Conservation (phyloP, 1,140 invertebrate species). For the Drosophila sechellia region DNA sequence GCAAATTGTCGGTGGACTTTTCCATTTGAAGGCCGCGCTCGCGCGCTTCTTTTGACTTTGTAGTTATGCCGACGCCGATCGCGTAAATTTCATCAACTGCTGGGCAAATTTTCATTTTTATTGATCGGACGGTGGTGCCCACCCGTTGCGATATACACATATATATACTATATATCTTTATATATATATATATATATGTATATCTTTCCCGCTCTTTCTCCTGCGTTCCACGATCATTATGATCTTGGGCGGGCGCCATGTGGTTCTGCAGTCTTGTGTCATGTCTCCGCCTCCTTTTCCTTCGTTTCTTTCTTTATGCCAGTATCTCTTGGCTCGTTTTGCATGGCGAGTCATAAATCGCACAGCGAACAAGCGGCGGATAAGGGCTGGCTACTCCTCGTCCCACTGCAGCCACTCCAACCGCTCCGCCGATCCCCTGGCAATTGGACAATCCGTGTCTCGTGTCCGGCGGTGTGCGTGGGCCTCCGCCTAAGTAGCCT, state of each 20-base stretch:
- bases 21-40: conserved; percentile 40
- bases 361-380: conserved; percentile 63
- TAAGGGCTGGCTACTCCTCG: conserved; percentile 58
- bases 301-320: neutral
- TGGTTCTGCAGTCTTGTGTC: conserved; percentile 43
- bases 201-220: neutral
- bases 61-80: conserved; percentile 74
- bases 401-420: neutral
- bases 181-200: conserved; percentile 6
- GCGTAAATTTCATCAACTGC: conserved; percentile 83
- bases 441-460: conserved; percentile 22
- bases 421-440: neutral
- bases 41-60: conserved; percentile 58
- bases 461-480: conserved; percentile 38
- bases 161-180: too few relatives aligned
- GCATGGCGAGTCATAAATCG: conserved; percentile 81
- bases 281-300: conserved; percentile 12
- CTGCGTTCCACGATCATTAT: conserved; percentile 17
- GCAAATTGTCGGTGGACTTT: conserved; percentile 70
- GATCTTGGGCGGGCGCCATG: conserved; percentile 70
- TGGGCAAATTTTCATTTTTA: conserved; percentile 74
- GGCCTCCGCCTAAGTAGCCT: conserved; percentile 79
- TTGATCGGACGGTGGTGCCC: conserved; percentile 50
- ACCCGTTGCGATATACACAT: conserved; percentile 44
- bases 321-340: conserved; percentile 40